Evolutionary conservation across 2,113 vertebrate genomes (phyloP).

Genomic region (Odocoileus virginianus): DNA sequence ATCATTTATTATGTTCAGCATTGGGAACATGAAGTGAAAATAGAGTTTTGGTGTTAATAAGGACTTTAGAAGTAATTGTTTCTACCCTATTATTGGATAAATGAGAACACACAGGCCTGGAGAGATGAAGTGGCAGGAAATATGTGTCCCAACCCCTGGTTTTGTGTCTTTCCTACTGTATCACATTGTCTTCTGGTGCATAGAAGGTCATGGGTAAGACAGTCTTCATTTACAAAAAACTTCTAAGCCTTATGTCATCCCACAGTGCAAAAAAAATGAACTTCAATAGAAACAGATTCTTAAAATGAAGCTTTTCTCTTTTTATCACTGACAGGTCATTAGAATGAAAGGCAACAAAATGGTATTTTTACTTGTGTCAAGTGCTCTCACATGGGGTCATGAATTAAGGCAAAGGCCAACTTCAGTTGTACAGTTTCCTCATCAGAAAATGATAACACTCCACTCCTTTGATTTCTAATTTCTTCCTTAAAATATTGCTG

Average conservation of each 20-base stretch:
- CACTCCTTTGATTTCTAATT: neutral
- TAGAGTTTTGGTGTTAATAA: neutral
- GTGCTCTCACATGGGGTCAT: neutral
- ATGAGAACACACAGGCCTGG: neutral
- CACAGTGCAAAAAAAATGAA: neutral
- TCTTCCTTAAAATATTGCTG: neutral
- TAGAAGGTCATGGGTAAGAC: too few species aligned
- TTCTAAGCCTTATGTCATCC: neutral
- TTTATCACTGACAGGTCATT: neutral
- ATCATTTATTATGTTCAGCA: neutral
- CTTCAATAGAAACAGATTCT: neutral
- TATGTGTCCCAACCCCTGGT: rapidly evolving
- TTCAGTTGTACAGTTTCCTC: neutral
- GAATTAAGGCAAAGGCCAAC: neutral
- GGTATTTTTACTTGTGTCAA: neutral
- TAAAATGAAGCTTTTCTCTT: neutral
- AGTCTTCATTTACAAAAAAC: neutral
- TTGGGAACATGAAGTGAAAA: neutral
- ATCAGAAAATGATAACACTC: neutral
- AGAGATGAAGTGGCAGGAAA: neutral
- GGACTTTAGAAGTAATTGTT: neutral
- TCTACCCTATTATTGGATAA: neutral
- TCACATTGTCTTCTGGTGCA: neutral
- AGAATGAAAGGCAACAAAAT: neutral
- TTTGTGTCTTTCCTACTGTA: rapidly evolving